Evolutionary conservation across 2,888 invertebrate species (phyloP).

Genomic region (Chloroclystis v-ata): DNA sequence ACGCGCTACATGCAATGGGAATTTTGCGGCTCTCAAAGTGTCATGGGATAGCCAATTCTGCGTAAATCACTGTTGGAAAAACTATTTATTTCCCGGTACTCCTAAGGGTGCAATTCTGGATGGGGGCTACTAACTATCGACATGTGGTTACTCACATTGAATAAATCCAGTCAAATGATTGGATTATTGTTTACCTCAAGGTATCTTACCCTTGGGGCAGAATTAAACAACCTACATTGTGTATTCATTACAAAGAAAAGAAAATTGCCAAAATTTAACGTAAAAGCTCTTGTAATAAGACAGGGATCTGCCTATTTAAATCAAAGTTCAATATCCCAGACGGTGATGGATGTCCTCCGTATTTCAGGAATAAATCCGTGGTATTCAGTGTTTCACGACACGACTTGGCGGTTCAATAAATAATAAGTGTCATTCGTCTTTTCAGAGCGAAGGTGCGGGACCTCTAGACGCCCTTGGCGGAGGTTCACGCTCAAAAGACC

Average conservation of each 20-base stretch:
- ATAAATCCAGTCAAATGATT: not conserved
- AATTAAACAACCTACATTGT: not conserved
- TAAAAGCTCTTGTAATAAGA: constrained; percentile 7
- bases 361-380: constrained; percentile 42
- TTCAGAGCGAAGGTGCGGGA: constrained; percentile 38
- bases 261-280: constrained; percentile 1
- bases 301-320: constrained; percentile 19
- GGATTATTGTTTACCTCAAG: not conserved
- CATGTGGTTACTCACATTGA: not conserved
- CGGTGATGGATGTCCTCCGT: constrained; percentile 38
- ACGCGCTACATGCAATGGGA: constrained; percentile 25
- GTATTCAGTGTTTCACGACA: constrained; percentile 40
- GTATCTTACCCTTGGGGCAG: not conserved
- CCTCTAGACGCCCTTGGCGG: constrained; percentile 59
- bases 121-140: not conserved
- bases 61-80: constrained; percentile 3
- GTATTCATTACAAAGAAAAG: not conserved
- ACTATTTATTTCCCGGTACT: constrained; percentile 3
- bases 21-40: constrained; percentile 7
- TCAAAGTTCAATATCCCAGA: constrained; percentile 29
- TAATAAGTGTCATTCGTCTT: constrained; percentile 58
- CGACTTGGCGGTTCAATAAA: constrained; percentile 45
- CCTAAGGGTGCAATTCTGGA: not conserved
- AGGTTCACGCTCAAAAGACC: constrained; percentile 4
- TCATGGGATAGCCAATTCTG: constrained; percentile 11